These are phyloP conservation scores for Chrysogorgia sp. DNA, from an alignment of 92 coral and sea anemone species.

Conservation along the genomic window DNA sequence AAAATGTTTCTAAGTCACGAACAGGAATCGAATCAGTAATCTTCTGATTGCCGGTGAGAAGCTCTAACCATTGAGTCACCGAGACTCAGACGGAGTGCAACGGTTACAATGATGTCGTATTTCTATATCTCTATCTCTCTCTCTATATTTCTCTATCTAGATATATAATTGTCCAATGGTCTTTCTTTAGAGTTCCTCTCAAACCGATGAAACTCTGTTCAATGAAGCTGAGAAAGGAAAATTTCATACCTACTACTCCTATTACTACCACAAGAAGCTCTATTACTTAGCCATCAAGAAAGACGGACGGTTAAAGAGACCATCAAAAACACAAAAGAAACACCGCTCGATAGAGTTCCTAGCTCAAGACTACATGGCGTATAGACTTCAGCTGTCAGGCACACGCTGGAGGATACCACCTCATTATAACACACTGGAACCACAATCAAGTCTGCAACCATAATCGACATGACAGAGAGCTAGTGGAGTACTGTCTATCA, in stretches of 20 bases:
- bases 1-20: too few species aligned
- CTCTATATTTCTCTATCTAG: background rate
- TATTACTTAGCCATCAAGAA: conserved; percentile 72
- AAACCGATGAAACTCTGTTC: conserved; percentile 42
- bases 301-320: conserved; percentile 71
- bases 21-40: too few species aligned
- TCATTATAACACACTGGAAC: too few species aligned
- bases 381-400: background rate
- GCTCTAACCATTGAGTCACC: too few species aligned
- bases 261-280: conserved; percentile 34
- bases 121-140: too few species aligned
- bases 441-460: too few species aligned
- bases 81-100: too few species aligned
- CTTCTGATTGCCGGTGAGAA: too few species aligned
- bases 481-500: too few species aligned
- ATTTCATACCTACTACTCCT: conserved; percentile 72
- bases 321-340: conserved; percentile 55
- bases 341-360: conserved; percentile 79
- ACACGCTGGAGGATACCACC: background rate
- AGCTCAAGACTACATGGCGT: conserved; percentile 29
- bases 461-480: too few species aligned
- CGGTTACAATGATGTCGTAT: too few species aligned
- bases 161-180: background rate
- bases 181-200: conserved; percentile 13
- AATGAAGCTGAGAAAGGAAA: conserved; percentile 45